Conservation (phyloP, 2,797 vertebrate genomes). For the Liasis olivaceus region DNA sequence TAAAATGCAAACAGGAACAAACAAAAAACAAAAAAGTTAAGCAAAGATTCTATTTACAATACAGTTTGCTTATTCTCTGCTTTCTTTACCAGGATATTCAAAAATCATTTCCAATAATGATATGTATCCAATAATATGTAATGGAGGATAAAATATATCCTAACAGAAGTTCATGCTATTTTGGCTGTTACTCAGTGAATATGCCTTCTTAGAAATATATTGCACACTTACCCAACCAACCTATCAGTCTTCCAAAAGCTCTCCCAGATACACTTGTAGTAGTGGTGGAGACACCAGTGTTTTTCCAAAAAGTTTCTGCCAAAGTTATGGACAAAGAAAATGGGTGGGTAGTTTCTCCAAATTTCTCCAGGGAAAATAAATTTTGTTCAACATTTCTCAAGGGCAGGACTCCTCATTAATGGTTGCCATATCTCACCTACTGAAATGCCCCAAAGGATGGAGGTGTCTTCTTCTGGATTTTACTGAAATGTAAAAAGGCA, state of each 20-base stretch:
- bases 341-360: too few relatives aligned
- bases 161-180: conserved; percentile 9
- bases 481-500: too few relatives aligned
- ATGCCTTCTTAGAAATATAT: background rate
- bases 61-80: background rate
- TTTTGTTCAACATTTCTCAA: too few relatives aligned
- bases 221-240: rapidly evolving
- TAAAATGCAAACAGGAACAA: background rate
- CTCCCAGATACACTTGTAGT: background rate
- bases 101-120: background rate
- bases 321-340: too few relatives aligned
- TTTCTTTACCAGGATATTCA: background rate
- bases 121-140: background rate
- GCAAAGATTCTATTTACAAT: background rate
- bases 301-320: too few relatives aligned
- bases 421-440: too few relatives aligned
- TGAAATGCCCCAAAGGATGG: too few relatives aligned
- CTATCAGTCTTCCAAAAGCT: conserved; percentile 15
- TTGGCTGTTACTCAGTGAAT: background rate
- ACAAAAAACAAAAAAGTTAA: background rate
- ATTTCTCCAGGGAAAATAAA: too few relatives aligned
- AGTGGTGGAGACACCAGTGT: too few relatives aligned
- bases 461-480: too few relatives aligned
- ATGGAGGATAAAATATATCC: conserved; percentile 21
- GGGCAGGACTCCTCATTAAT: too few relatives aligned